Evolutionary conservation across 2,113 vertebrate genomes (phyloP).

Genomic region (Choloepus hoffmanni): DNA sequence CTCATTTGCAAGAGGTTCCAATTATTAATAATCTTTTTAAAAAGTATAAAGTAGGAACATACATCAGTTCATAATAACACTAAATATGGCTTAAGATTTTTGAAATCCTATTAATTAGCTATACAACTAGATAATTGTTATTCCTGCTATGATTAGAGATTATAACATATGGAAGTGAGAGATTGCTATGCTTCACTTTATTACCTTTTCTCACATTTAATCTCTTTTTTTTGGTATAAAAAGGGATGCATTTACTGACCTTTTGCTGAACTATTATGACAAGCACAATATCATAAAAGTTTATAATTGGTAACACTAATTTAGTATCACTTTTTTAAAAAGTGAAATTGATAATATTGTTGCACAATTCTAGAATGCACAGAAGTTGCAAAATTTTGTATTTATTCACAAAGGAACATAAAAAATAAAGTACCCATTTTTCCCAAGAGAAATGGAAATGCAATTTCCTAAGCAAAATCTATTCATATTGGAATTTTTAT

Average conservation of each 20-base stretch:
- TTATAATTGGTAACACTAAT: conserved; percentile 71
- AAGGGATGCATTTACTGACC: conserved; percentile 70
- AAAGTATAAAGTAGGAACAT: conserved; percentile 59
- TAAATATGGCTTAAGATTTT: conserved; percentile 69
- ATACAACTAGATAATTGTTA: conserved; percentile 65
- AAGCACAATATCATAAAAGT: conserved; percentile 56
- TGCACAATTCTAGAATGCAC: conserved; percentile 23
- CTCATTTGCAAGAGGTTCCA: conserved; percentile 55
- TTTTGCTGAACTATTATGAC: conserved; percentile 44
- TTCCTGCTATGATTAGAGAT: conserved; percentile 78
- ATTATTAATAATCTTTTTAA: conserved; percentile 61
- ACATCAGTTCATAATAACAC: conserved; percentile 64
- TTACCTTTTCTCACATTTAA: conserved; percentile 79
- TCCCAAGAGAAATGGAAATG: conserved; percentile 77
- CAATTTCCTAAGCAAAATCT: conserved; percentile 76
- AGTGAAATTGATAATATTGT: conserved; percentile 2
- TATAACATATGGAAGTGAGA: conserved; percentile 75
- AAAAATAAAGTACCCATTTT: conserved; percentile 76
- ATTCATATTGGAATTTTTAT: conserved; percentile 74
- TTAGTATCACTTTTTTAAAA: conserved; percentile 58
- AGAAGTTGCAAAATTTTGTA: conserved; percentile 64
- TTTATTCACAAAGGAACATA: conserved; percentile 63
- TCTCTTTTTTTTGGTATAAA: conserved; percentile 53
- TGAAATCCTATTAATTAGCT: conserved; percentile 75
- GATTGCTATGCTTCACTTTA: conserved; percentile 67